Base-by-base conservation (phyloP, 2,888 invertebrate species). In the Mythimna ferrago region DNA sequence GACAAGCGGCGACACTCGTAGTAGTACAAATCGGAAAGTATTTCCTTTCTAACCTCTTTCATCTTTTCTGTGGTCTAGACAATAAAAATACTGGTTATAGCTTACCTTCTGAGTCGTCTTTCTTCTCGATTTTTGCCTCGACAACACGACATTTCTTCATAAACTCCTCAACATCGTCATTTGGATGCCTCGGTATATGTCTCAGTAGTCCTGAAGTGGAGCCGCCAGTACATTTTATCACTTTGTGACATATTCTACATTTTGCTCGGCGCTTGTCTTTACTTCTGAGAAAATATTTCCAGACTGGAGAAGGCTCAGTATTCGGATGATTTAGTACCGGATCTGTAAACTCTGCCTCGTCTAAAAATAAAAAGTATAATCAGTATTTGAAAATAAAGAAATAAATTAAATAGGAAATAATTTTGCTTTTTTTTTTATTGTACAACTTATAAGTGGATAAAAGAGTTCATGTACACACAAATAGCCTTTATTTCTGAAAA, bases 161-260 rank as follows among this genome's bases (percentile, higher is more conserved):
- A 53, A 19, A 2, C 51, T 19, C 32, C 3, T 32, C 32, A 32
- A 32, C 1, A n/a, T 53, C 2, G 7, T 53, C n/a, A 53, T 53
- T n/a, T 53, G 51, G 7, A n/a, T 53, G 51, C n/a, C 0, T 53
- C 7, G 19, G 51, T 19, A 53, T 53, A n/a, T 53, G 51, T 53
- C 51, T 53, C 9, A 21, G 11, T 44, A 75, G 35, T 11, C 74
- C 74, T 32, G 74, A 69, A 57, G 77, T 76, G 38, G 76, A 76
- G 2, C 66, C 66, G 7, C 1, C 10, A 6, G 14, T 9, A 14
- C 74, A 75, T 77, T 75, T 75, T 6, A 75, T 21, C 2, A 75
- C 48, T 35, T 61, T 62, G 21, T 3, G 11, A 41, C 74, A 75
- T 32, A 76, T 2, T 68, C 51, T 62, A 69, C 74, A 74, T 56